Base-by-base conservation (phyloP, 2,888 invertebrate genomes). In the Brenthis daphne region DNA sequence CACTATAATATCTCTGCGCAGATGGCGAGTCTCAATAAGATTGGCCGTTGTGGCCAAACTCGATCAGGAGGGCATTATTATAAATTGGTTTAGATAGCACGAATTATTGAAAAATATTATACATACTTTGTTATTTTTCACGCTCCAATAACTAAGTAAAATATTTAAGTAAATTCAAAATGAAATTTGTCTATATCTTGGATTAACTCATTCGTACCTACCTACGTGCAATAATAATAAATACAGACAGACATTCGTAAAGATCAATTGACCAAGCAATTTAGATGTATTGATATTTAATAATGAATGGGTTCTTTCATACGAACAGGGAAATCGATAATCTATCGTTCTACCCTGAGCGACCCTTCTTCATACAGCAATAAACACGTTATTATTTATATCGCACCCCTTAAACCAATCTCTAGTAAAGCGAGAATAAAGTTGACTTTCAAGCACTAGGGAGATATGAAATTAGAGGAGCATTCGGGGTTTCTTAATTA, bases 401-500 rank as follows among this genome's bases (percentile, higher is more conserved):
- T 58, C 60, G 37, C 51, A 48, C 11, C 29, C 51, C 64, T 51
- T 61, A 57, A 63, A 71, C 58, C 60, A 65, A 64, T 66, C 67
- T 69, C 66, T 73, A 69, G 56, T 47, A 57, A 29, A 65, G 64
- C 57, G 67, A 69, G 67, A 67, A 75, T 74, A 78, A 76, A 77
- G 78, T 78, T 77, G 78, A 79, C 74, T 83, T 81, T 84, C 75
- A 77, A 72, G 60, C 80, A 80, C 80, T 74, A 81, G 79, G 78
- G 57, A 47, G 58, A 48, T 76, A 84, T 73, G 68, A 81, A 73
- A 72, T 73, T 69, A 55, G 72, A 79, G 77, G 72, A 82, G 77
- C 75, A 72, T 69, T 77, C 69, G 64, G 71, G 71, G 73, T 72
- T 76, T 73, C 73, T 74, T 77, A 77, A 78, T 79, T 77, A 77